Evolutionary conservation across 2,888 invertebrate species (phyloP).

Genomic region (Sclerodermus sp.): DNA sequence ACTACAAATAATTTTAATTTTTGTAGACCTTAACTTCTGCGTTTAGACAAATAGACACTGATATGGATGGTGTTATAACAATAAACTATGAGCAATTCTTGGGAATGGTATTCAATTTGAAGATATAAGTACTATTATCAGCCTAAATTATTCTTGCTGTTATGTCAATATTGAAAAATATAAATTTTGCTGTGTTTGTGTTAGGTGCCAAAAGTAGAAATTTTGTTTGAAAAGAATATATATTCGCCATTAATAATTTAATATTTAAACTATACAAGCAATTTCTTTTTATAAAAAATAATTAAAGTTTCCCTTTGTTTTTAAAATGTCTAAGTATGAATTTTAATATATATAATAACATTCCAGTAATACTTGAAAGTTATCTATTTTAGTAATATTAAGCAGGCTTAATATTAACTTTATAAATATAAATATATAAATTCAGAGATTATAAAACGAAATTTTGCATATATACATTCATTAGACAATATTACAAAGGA

Average conservation of each 20-base stretch:
- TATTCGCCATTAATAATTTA: not conserved
- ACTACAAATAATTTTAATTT: too few relatives aligned
- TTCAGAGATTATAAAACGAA: too few relatives aligned
- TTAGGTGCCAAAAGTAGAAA: not conserved
- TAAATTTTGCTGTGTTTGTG: not conserved
- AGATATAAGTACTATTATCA: conserved; percentile 61
- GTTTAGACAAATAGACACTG: conserved; percentile 86
- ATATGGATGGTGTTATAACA: conserved; percentile 92
- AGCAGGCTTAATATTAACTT: too few relatives aligned
- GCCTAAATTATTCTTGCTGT: conserved; percentile 9
- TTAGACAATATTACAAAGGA: too few relatives aligned
- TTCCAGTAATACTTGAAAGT: too few relatives aligned
- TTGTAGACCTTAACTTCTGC: conserved; percentile 84
- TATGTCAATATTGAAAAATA: not conserved
- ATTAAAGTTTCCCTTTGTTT: too few relatives aligned
- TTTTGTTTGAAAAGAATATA: not conserved
- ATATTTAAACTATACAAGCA: not conserved
- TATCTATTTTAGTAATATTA: too few relatives aligned
- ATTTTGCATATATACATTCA: too few relatives aligned
- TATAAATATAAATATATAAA: too few relatives aligned
- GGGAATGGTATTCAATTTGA: conserved; percentile 83
- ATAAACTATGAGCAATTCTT: conserved; percentile 96
- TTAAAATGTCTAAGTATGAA: too few relatives aligned
- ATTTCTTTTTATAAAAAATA: too few relatives aligned
- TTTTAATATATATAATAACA: too few relatives aligned